Evolutionary conservation across 1,140 invertebrate species (phyloP).

Genomic region (Belonocnema kinseyi): DNA sequence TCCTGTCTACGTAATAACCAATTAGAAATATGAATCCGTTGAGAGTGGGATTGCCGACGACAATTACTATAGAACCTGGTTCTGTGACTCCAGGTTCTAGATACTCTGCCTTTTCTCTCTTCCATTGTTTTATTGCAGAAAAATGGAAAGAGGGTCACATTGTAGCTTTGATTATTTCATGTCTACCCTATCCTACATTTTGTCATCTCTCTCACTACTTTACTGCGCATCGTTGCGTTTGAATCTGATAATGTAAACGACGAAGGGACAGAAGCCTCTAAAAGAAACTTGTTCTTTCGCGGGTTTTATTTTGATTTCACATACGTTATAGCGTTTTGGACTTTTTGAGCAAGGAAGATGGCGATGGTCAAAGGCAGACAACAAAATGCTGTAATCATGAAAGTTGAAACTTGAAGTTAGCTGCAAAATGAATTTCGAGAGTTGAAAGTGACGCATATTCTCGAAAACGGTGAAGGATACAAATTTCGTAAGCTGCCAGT

Average conservation of each 20-base stretch:
- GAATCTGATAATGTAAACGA: not conserved
- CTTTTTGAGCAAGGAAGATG: too few species aligned
- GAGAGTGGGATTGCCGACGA: not conserved
- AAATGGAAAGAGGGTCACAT: not conserved
- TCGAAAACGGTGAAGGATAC: too few species aligned
- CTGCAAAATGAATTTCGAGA: too few species aligned
- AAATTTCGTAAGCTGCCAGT: too few species aligned
- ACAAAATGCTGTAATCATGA: too few species aligned
- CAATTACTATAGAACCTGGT: not conserved
- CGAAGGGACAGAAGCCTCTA: not conserved
- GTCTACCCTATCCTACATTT: too few species aligned
- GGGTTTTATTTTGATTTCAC: too few species aligned
- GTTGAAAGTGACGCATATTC: too few species aligned
- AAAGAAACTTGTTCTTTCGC: constrained; percentile 4
- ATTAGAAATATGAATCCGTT: not conserved
- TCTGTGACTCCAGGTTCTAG: not conserved
- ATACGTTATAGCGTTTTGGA: too few species aligned
- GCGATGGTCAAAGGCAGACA: too few species aligned
- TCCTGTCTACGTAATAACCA: not conserved
- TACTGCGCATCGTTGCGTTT: not conserved
- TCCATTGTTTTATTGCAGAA: not conserved
- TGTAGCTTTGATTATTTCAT: not conserved
- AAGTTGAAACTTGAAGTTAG: too few species aligned
- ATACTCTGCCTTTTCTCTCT: not conserved
- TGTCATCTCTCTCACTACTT: too few species aligned